phyloP scores from a whole-genome alignment of 2,113 vertebrate genomes.

The Polypterus bichir region DNA sequence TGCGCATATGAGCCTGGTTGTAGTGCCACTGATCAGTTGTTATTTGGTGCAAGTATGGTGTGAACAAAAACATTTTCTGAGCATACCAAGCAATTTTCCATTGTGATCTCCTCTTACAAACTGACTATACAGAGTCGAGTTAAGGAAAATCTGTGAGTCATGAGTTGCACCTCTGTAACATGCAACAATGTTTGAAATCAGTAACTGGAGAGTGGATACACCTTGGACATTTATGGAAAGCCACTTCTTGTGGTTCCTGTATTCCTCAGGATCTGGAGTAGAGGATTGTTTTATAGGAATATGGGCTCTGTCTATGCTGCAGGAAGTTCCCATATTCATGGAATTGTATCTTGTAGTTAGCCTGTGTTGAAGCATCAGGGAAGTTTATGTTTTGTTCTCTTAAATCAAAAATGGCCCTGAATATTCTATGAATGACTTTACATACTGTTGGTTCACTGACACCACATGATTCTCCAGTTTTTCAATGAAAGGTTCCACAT shows the following conservation, averaged over 20 bases:
- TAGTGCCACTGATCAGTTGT: constrained; percentile 12
- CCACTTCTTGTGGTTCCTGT: constrained; percentile 5
- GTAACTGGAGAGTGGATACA: constrained; percentile 6
- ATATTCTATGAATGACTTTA: no score
- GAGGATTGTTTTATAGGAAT: no score
- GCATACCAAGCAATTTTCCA: constrained; percentile 19
- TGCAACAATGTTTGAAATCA: constrained; percentile 17
- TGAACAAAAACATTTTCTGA: constrained; percentile 11
- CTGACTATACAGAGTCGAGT: constrained; percentile 12
- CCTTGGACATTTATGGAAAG: constrained; percentile 6
- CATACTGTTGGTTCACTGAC: no score
- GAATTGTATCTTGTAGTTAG: no score
- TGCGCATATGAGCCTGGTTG: constrained; percentile 13
- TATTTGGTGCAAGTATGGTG: constrained; percentile 6
- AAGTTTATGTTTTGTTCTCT: no score
- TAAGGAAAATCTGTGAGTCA: constrained; percentile 14
- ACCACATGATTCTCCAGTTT: no score
- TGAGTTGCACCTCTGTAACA: constrained; percentile 9
- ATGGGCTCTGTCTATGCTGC: no score
- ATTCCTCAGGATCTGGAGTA: no score
- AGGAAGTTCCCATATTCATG: no score
- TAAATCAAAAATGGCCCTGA: no score
- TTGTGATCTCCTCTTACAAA: constrained; percentile 7
- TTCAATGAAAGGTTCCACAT: no score
- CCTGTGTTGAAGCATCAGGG: no score